Evolutionary conservation across 2,113 vertebrate genomes (phyloP), one percentile per base, ranked within the genome.

Genomic region (Mohoua ochrocephala): DNA sequence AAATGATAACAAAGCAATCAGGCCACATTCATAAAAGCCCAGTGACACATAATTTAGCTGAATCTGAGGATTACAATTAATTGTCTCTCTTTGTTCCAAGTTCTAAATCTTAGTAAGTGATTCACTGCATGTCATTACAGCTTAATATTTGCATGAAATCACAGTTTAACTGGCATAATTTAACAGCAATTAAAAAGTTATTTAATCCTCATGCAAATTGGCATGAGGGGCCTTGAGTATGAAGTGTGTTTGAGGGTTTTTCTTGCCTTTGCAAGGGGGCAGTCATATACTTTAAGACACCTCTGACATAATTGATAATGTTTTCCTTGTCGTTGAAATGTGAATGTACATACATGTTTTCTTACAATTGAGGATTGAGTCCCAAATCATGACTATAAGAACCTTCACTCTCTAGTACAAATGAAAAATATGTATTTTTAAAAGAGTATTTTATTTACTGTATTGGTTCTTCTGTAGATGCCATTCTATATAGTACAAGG

Each of bases 61-160:
- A 98, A 98, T 98, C 95, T 95, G 85, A 98, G 97, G 96, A 98
- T 98, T 98, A 98, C 98, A 98, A 99, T 99, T 98, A 99, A 99
- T 99, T 98, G 98, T 98, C 95, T 97, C 94, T 97, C 98, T 98
- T 98, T 98, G 97, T 99, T 99, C 98, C 97, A 98, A 98, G 96
- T 98, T 98, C 97, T 98, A 98, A 98, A 97, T 98, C 98, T 98
- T 98, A 97, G 97, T 97, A 98, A 98, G 98, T 99, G 98, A 99
- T 99, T 99, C 99, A 99, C 98, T 97, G 98, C 95, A 94, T 98
- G 98, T 98, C 98, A 98, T 99, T 99, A 99, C 90, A 98, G 98
- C 98, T 99, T 99, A 98, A 99, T 99, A 99, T 99, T 99, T 99
- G 98, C 99, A 99, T 99, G 99, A 99, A 99, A 99, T 99, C 98